Evolutionary conservation across 1,140 invertebrate genomes (phyloP), one percentile per base, ranked within the genome.

Genomic region (Aphidius gifuensis): DNA sequence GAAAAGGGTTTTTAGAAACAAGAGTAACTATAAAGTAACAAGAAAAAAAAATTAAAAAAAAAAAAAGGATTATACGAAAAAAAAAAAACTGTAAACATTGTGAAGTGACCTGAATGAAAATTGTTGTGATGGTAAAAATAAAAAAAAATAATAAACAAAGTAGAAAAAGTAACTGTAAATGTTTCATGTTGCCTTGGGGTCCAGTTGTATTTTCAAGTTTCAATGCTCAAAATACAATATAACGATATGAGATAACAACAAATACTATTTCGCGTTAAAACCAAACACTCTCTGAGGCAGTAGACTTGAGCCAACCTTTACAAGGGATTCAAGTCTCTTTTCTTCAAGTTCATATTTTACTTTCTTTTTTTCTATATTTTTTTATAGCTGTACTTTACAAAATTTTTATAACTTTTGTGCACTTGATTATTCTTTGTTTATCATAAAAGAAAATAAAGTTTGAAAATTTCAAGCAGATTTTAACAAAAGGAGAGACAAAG

Each of bases 171-270:
- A 57, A 62, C 65, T 56, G 58, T 66, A 66, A 66, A 63, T 61
- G 61, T 60, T 66, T 66, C 60, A 66, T 66, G 58, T 63, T 55
- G 57, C 60, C 51, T 9, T 32, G 16, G 43, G 38, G 43, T 42
- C 38, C 32, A 9, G 48, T 64, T 54, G 32, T 39, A 42, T 61
- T 44, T 64, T 45, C 5, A 39, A 55, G 42, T 63, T 56, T 58
- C 43, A 65, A 48, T 51, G 47, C 55, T n/a, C 54, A 61, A 65
- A 65, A 65, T 59, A 65, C 60, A 62, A 65, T 23, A 23, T 65
- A 54, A 65, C 64, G 32, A 48, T 51, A 50, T 55, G 46, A 54
- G 42, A 54, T 48, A 50, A 43, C 9, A 2, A 9, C 5, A 46
- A 16, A 48, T 16, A 58, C 2, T 32, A 32, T 32, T 32, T 32